A percentile compares a stretch with the other conserved stretches of the same genome.
Conservation (phyloP, 2,797 vertebrate genomes). For the Enteromius afrohamiltoni region DNA sequence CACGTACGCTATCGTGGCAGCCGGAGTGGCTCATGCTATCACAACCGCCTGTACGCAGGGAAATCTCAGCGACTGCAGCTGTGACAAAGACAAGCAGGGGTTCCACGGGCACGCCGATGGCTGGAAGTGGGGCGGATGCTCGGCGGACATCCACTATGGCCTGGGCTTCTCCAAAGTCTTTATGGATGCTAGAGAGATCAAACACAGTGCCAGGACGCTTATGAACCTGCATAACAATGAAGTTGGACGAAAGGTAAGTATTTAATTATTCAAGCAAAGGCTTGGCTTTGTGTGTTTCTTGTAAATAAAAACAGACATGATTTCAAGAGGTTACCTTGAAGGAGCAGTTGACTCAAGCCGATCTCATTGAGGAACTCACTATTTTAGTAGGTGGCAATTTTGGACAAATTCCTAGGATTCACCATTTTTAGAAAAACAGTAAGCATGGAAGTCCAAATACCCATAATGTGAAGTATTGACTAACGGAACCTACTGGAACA, state of each 20-base stretch:
- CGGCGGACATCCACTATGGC: conserved; percentile 93
- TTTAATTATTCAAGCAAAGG: background rate
- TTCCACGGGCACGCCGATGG: conserved; percentile 93
- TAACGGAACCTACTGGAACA: too few relatives aligned
- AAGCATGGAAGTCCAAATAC: background rate
- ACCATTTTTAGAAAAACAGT: background rate
- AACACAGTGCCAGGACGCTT: conserved; percentile 92
- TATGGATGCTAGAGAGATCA: conserved; percentile 95
- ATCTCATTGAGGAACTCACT: background rate
- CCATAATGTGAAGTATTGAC: too few relatives aligned
- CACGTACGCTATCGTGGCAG: conserved; percentile 94
- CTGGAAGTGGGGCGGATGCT: conserved; percentile 99
- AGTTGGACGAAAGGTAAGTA: conserved; percentile 93
- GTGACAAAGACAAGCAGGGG: conserved; percentile 96
- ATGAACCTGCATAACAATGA: conserved; percentile 99
- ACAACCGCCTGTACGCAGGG: conserved; percentile 95
- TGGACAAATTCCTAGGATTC: background rate
- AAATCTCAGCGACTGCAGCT: conserved; percentile 96
- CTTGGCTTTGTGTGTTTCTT: background rate
- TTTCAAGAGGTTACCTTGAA: background rate
- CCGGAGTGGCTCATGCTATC: conserved; percentile 93
- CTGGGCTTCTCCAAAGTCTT: conserved; percentile 96
- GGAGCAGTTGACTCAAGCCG: background rate
- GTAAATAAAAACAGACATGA: background rate
- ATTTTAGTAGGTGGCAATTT: background rate